Conservation (phyloP, 30 jellyfish, hydroid and myxozoan genomes). For the Hydractinia echinata region DNA sequence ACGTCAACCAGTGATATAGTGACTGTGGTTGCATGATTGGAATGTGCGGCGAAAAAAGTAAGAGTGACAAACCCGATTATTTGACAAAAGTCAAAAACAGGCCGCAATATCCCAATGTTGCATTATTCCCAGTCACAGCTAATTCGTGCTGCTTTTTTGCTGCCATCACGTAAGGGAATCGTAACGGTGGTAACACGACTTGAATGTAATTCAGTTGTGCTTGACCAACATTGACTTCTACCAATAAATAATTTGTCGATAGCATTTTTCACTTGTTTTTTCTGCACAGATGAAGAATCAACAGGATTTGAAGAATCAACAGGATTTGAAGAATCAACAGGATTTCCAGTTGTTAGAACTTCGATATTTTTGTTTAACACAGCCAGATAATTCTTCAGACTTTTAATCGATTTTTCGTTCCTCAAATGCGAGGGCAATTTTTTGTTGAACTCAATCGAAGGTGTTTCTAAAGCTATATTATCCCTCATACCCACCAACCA, state of each 20-base stretch:
- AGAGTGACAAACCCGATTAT: too few species aligned
- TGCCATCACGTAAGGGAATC: background rate
- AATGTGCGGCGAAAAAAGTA: background rate
- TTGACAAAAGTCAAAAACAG: too few species aligned
- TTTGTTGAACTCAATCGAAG: background rate
- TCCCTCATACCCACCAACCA: background rate
- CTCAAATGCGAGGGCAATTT: background rate
- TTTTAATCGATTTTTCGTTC: background rate
- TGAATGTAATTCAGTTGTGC: background rate
- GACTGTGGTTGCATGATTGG: background rate
- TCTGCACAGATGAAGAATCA: background rate
- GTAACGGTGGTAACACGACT: too few species aligned
- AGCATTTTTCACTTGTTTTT: background rate
- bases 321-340: too few species aligned
- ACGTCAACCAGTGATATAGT: slow-evolving; percentile 1
- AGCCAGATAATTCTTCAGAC: background rate
- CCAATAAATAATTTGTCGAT: background rate
- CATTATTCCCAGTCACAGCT: too few species aligned
- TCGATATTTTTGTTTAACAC: background rate
- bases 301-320: too few species aligned
- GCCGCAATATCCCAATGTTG: too few species aligned
- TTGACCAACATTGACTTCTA: background rate
- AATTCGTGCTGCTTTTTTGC: background rate
- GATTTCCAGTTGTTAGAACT: background rate
- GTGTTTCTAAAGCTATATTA: background rate